Evolutionary conservation across 2,797 vertebrate genomes (phyloP).

Genomic region (Epinephelus malabaricus): DNA sequence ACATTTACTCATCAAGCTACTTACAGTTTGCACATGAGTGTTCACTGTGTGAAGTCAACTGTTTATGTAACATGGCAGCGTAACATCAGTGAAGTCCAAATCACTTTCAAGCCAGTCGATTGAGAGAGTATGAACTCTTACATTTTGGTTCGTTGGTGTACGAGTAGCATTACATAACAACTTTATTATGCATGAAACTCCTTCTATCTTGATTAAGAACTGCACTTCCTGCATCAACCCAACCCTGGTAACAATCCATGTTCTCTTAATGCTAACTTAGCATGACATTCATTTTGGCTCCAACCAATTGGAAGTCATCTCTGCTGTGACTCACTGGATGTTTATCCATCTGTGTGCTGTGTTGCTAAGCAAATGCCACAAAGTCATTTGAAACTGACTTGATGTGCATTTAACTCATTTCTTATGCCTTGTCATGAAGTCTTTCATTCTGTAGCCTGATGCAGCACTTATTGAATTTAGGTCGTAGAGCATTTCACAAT

Average conservation of each 20-base stretch:
- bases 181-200: neutral
- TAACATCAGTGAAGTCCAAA: constrained; percentile 3
- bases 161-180: neutral
- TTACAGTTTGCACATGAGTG: neutral
- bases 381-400: constrained; percentile 34
- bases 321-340: constrained; percentile 53
- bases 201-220: neutral
- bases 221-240: constrained; percentile 14
- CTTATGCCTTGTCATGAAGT: constrained; percentile 18
- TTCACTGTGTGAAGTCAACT: neutral
- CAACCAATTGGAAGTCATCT: constrained; percentile 18
- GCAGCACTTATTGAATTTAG: constrained; percentile 44
- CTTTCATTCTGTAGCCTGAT: constrained; percentile 37
- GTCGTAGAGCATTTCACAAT: constrained; percentile 51
- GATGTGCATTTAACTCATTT: constrained; percentile 36
- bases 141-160: neutral
- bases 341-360: constrained; percentile 34
- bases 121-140: neutral
- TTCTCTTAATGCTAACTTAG: constrained; percentile 8
- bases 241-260: neutral
- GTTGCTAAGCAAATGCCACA: constrained; percentile 41
- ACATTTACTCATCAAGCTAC: neutral
- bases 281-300: constrained; percentile 24
- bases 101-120: neutral
- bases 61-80: neutral